Evolutionary conservation across 2,888 invertebrate genomes (phyloP).

Genomic region (Dicyrtoma fusca): DNA sequence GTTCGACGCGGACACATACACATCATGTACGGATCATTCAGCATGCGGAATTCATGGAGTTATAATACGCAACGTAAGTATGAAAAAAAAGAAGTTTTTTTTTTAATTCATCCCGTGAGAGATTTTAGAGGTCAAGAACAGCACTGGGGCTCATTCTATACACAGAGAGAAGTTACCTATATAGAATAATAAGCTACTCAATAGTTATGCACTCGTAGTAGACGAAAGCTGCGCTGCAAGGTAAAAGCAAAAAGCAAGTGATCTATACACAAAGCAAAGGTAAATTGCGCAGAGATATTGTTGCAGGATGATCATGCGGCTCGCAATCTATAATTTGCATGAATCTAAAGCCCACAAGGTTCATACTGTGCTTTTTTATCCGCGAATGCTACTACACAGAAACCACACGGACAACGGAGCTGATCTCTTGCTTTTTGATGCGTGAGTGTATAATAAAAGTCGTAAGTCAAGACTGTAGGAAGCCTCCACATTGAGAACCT

Average conservation of each 20-base stretch:
- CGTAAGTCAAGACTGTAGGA: neutral
- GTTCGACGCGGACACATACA: too few species aligned
- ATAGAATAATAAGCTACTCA: neutral
- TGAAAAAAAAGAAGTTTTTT: too few species aligned
- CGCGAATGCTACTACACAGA: neutral
- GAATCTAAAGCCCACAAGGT: neutral
- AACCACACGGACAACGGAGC: neutral
- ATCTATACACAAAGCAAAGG: slow-evolving; percentile 23
- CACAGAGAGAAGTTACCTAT: neutral
- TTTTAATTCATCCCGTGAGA: neutral
- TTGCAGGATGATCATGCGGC: slow-evolving; percentile 18
- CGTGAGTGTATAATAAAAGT: neutral
- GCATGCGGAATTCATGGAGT: too few species aligned
- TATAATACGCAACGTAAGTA: too few species aligned
- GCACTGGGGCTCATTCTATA: too few species aligned
- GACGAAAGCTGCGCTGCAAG: neutral
- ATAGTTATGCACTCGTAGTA: neutral
- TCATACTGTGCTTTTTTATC: too few species aligned
- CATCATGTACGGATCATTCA: neutral
- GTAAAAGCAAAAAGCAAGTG: too few species aligned
- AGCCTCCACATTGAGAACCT: neutral
- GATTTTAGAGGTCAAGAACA: slow-evolving; percentile 9
- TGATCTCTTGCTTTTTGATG: slow-evolving; percentile 1
- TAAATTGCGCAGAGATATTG: slow-evolving; percentile 24
- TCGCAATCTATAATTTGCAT: slow-evolving; percentile 1